These are phyloP conservation scores for Tachypleus tridentatus DNA, from an alignment of 1,140 invertebrate genomes.

Conservation along the genomic window DNA sequence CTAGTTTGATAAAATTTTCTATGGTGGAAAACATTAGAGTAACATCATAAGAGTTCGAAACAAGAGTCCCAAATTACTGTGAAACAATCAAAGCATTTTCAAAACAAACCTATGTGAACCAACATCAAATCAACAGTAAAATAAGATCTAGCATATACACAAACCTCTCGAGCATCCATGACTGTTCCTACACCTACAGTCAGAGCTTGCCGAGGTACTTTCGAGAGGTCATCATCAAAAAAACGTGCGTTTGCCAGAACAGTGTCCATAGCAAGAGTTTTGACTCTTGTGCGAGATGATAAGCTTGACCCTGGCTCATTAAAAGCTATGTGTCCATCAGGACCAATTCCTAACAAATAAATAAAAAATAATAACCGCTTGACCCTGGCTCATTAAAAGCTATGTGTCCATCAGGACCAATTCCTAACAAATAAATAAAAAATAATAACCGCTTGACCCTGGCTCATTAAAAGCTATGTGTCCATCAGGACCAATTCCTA, in stretches of 20 bases:
- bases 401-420: no score
- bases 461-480: no score
- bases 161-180: constrained; percentile 92
- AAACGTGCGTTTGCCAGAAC: constrained; percentile 93
- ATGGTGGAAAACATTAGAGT: not conserved
- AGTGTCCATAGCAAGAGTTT: constrained; percentile 92
- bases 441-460: no score
- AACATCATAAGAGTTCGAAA: not conserved
- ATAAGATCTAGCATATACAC: not conserved
- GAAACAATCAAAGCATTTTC: not conserved
- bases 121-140: not conserved
- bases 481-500: no score
- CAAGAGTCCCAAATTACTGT: not conserved
- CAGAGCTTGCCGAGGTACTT: constrained; percentile 84
- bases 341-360: no score
- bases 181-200: constrained; percentile 98
- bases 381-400: no score
- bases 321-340: no score
- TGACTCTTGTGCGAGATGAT: constrained; percentile 88
- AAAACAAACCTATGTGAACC: no score
- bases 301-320: constrained; percentile 93
- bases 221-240: constrained; percentile 79
- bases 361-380: no score
- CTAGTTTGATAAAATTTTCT: no score
- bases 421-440: no score